These are phyloP conservation scores for Neria commutata DNA, from an alignment of 2,888 invertebrate species.

Conservation along the genomic window DNA sequence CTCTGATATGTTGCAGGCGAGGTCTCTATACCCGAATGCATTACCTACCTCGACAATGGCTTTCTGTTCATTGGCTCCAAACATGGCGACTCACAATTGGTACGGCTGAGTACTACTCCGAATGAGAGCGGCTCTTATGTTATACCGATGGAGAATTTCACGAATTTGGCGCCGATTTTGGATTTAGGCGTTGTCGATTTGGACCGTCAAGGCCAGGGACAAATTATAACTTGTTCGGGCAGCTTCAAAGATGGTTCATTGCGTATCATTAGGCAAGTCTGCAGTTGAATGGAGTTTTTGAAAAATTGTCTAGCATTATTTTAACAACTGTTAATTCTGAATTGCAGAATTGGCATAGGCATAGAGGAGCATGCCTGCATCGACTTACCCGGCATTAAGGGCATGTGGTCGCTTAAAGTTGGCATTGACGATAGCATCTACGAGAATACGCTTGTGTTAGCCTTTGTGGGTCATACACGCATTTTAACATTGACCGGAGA, in stretches of 20 bases:
- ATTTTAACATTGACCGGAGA: constrained; percentile 89
- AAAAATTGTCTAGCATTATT: neutral
- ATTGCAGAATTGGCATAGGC: constrained; percentile 90
- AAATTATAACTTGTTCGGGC: constrained; percentile 97
- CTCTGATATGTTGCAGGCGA: constrained; percentile 67
- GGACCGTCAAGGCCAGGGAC: constrained; percentile 96
- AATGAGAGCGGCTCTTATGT: constrained; percentile 90
- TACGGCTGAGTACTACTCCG: constrained; percentile 82
- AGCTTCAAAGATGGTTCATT: constrained; percentile 97
- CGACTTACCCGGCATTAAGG: constrained; percentile 95
- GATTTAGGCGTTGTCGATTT: constrained; percentile 98
- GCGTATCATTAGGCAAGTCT: constrained; percentile 74
- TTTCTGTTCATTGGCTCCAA: constrained; percentile 96
- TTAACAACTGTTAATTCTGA: neutral
- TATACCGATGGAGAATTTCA: constrained; percentile 93
- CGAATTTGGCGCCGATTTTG: constrained; percentile 95
- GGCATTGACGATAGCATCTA: constrained; percentile 66
- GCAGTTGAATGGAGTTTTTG: neutral
- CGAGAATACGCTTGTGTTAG: constrained; percentile 91
- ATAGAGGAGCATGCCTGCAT: constrained; percentile 98
- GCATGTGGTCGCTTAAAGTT: constrained; percentile 94
- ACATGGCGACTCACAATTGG: constrained; percentile 94
- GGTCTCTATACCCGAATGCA: constrained; percentile 93
- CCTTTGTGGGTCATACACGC: constrained; percentile 97
- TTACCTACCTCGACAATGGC: constrained; percentile 97